These are phyloP conservation scores for Melanotaenia boesemani DNA, from an alignment of 2,797 vertebrate species.

Conservation along the genomic window DNA sequence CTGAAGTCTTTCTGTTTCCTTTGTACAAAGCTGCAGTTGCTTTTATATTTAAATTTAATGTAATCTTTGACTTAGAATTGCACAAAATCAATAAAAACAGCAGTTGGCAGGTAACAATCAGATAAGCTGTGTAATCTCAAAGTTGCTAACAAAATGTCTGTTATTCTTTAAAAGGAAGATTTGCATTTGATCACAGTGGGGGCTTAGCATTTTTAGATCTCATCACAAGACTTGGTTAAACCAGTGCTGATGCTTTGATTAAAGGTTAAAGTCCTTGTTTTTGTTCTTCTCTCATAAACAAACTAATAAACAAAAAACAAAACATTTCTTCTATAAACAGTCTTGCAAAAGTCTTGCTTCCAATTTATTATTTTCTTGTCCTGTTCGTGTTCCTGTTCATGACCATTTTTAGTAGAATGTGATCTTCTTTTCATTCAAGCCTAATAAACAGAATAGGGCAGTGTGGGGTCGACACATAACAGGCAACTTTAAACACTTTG, in stretches of 20 bases:
- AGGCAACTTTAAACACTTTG: not conserved
- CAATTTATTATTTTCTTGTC: no score
- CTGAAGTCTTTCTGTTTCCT: not conserved
- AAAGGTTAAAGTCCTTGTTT: constrained; percentile 35
- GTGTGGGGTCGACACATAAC: not conserved
- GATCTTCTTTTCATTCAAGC: not conserved
- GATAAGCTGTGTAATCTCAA: not conserved
- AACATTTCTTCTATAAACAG: not conserved
- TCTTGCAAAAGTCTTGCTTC: not conserved
- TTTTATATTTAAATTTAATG: not conserved
- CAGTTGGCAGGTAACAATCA: not conserved
- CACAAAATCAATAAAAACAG: not conserved
- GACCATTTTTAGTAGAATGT: not conserved
- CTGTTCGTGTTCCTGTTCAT: not conserved
- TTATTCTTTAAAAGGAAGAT: not conserved
- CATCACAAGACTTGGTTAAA: constrained; percentile 4
- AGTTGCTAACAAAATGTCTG: not conserved
- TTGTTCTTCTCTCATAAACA: not conserved
- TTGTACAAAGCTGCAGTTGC: not conserved
- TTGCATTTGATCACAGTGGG: not conserved
- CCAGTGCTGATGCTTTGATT: constrained; percentile 16
- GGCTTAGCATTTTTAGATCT: not conserved
- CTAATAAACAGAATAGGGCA: no score
- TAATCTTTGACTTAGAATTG: not conserved
- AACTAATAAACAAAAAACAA: no score